Percentiles rank a stretch among this genome's conserved stretches.
Evolutionary conservation across 2,113 vertebrate genomes (phyloP).

Genomic region (Ictalurus punctatus): DNA sequence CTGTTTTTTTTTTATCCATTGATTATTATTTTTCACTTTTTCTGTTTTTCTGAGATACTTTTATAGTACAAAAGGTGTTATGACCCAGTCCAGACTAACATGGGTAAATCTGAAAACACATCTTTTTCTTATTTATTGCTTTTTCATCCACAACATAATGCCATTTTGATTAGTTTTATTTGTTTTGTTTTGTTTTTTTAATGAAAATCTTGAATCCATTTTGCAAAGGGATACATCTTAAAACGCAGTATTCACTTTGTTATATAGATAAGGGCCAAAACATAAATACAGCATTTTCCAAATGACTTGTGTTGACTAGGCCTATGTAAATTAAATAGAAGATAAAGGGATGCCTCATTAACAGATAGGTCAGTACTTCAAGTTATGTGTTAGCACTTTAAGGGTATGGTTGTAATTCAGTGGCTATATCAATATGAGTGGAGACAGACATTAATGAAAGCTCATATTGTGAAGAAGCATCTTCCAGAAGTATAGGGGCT

Average conservation of each 20-base stretch:
- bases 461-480: neutral
- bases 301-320: neutral
- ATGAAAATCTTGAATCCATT: neutral
- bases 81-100: neutral
- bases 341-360: neutral
- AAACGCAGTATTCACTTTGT: neutral
- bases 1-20: neutral
- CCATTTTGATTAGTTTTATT: neutral
- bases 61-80: neutral
- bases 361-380: neutral
- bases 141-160: neutral
- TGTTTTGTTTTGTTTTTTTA: too few species aligned
- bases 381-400: slow-evolving; percentile 3
- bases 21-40: neutral
- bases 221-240: neutral
- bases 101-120: neutral
- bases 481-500: neutral
- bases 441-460: slow-evolving; percentile 10
- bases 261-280: neutral
- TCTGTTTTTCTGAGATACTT: neutral
- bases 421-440: neutral
- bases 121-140: neutral
- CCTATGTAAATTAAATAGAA: neutral
- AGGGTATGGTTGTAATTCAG: slow-evolving; percentile 6
- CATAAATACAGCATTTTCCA: neutral